Conservation (phyloP, 2,113 vertebrate genomes). For the Larimichthys crocea region DNA sequence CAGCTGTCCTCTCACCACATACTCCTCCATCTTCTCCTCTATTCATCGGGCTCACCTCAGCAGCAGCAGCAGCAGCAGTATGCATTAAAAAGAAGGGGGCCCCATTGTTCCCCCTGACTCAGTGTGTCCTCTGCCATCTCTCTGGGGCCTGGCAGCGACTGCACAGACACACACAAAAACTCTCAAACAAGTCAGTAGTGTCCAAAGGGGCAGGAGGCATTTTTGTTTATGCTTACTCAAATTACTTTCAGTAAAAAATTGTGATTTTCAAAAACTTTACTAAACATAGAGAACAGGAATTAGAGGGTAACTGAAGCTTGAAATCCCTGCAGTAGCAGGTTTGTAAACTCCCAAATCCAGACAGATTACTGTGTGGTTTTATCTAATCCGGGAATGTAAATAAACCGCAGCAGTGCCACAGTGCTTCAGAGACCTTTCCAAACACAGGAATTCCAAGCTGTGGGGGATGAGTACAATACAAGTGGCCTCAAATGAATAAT, state of each 20-base stretch:
- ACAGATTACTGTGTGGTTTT: constrained; percentile 71
- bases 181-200: constrained; percentile 7
- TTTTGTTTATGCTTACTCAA: constrained; percentile 36
- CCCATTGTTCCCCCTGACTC: constrained; percentile 64
- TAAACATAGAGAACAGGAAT: constrained; percentile 28
- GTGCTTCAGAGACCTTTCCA: constrained; percentile 70
- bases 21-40: constrained; percentile 76
- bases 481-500: constrained; percentile 61
- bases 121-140: constrained; percentile 37
- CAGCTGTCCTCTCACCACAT: constrained; percentile 57
- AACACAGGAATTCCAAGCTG: constrained; percentile 65
- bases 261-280: constrained; percentile 44
- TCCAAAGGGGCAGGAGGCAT: neutral
- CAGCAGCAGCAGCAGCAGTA: constrained; percentile 77
- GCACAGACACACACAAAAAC: neutral
- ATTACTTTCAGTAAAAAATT: constrained; percentile 41
- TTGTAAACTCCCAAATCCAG: constrained; percentile 73
- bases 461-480: constrained; percentile 45
- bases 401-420: constrained; percentile 51
- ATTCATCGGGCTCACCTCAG: constrained; percentile 93
- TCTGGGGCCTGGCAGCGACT: constrained; percentile 18
- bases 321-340: constrained; percentile 58
- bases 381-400: constrained; percentile 80
- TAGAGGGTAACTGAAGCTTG: constrained; percentile 26
- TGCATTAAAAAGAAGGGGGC: constrained; percentile 82